Evolutionary conservation across 2,113 vertebrate species (phyloP).

Genomic region (Rhodinocichla rosea): DNA sequence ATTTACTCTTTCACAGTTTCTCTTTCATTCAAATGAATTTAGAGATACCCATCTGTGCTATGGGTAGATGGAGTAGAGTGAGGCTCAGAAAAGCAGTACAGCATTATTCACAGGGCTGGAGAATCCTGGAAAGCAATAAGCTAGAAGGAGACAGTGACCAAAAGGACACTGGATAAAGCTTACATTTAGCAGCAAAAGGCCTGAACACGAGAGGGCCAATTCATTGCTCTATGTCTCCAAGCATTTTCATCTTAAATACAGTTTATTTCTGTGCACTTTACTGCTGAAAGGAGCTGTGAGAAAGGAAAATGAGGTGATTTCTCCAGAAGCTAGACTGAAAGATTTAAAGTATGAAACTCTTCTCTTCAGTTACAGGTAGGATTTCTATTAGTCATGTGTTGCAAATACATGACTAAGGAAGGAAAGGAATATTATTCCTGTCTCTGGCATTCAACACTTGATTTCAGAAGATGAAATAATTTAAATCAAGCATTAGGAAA

Average conservation of each 20-base stretch:
- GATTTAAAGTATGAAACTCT: not conserved
- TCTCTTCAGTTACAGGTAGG: not conserved
- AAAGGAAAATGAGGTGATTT: not conserved
- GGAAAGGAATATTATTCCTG: not conserved
- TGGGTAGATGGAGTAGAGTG: not conserved
- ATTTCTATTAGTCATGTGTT: fast-evolving
- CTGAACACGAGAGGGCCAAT: not conserved
- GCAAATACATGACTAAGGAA: too few relatives aligned
- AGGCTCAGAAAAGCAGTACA: not conserved
- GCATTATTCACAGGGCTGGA: not conserved
- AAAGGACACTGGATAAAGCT: not conserved
- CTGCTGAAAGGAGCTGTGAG: not conserved
- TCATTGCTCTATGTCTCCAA: not conserved
- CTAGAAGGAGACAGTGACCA: not conserved
- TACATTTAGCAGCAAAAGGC: not conserved
- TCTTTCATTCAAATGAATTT: not conserved
- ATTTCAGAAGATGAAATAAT: not conserved
- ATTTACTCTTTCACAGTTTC: not conserved
- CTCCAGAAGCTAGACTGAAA: not conserved
- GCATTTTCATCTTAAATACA: not conserved
- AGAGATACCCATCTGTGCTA: not conserved
- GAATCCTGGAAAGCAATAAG: not conserved
- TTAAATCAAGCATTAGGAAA: not conserved
- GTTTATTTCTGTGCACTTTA: not conserved
- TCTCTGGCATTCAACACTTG: not conserved